Percentiles rank a stretch among this genome's conserved stretches.
Evolutionary conservation across 2,113 vertebrate species (phyloP).

Genomic region (Passer montanus): DNA sequence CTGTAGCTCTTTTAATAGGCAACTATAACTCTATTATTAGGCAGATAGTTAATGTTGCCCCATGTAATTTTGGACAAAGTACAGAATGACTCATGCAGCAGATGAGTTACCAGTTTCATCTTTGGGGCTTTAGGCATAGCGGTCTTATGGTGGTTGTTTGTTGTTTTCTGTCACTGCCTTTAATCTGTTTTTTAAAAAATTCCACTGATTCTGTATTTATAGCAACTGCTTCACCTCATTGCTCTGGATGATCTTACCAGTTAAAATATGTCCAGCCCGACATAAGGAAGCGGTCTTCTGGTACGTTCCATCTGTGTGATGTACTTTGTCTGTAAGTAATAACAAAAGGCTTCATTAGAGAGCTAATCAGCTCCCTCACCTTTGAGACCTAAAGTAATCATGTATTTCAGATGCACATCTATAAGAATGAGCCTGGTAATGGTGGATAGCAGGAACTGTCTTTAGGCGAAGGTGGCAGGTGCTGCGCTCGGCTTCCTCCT

Average conservation of each 20-base stretch:
- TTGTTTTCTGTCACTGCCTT: background rate
- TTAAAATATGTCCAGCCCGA: background rate
- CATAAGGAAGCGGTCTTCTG: background rate
- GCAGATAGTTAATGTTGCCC: background rate
- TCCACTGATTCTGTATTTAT: background rate
- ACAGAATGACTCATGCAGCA: background rate
- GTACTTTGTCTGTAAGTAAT: constrained; percentile 57
- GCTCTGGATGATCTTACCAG: background rate
- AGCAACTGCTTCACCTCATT: background rate
- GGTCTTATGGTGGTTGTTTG: background rate
- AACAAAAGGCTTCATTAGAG: constrained; percentile 56
- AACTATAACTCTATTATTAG: background rate
- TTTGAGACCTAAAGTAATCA: constrained; percentile 62
- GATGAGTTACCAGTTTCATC: background rate
- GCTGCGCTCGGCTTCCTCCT: background rate
- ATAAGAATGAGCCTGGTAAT: constrained; percentile 21
- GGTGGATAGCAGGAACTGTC: background rate
- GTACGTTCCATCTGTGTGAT: constrained; percentile 29
- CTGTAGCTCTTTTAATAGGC: background rate
- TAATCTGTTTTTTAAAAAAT: background rate
- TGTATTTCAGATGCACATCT: constrained; percentile 66
- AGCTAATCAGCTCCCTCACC: constrained; percentile 60
- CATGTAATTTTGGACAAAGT: background rate
- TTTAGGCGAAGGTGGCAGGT: background rate
- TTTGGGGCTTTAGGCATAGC: background rate